Base-by-base conservation (phyloP, 2,113 vertebrate species). In the Nibea coibor region DNA sequence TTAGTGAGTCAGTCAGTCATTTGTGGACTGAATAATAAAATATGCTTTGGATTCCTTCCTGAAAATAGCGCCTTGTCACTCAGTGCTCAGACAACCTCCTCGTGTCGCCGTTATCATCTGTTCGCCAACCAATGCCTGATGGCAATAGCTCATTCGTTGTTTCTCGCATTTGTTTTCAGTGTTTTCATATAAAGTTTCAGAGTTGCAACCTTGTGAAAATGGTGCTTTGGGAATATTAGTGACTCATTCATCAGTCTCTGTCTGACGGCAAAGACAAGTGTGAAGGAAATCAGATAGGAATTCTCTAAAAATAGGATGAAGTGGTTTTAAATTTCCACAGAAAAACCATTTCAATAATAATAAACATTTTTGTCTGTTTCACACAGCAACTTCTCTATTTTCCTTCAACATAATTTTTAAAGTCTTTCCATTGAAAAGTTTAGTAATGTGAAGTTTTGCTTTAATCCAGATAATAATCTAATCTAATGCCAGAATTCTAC, bases 11-110 rank as follows among this genome's bases (percentile, higher is more conserved):
- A 47, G 59, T 83, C 62, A 78, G 51, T 75, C 65, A 81, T 69
- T 76, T 76, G 67, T 78, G 14, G 17, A 47, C 57, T 68, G 78
- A 77, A 82, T 66, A 80, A 83, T 80, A 73, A 79, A 81, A 86
- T 22, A 69, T 76, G 59, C 28, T 53, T 82, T 68, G 47, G 68
- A 75, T 88, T 86, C 51, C 65, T 72, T 75, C 50, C 74, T 78
- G 51, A 56, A 64, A 88, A 71, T 35, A 72, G 35, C 73, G 39
- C n/a, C 64, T 31, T 89, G 87, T 89, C 84, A 85, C 70, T 90
- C 69, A 89, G 56, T 15, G 62, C 68, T 78, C 68, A 72, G 58
- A 26, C 81, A 86, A 58, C 80, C 88, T 83, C 75, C 0, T 1
- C 17, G 31, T 81, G 69, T 73, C 85, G 80, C 88, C 85, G 62